phyloP scores from a whole-genome alignment of 2,113 vertebrate species.

The Hippocampus abdominalis region DNA sequence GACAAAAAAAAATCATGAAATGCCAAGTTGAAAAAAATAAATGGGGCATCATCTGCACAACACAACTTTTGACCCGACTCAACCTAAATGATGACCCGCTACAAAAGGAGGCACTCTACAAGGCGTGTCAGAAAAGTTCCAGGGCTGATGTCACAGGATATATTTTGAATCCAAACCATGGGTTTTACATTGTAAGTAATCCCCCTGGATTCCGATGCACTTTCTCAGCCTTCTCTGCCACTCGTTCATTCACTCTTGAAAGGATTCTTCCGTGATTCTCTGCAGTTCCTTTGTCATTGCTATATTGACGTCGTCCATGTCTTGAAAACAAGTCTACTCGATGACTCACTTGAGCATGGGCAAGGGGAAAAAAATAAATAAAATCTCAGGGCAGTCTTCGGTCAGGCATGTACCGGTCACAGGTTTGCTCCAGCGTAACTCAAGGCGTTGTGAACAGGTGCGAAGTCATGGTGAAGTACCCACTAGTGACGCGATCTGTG shows the following conservation, averaged over 20 bases:
- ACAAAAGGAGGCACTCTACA: background rate
- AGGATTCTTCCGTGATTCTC: background rate
- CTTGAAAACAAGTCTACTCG: background rate
- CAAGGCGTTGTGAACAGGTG: background rate
- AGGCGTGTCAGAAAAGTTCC: background rate
- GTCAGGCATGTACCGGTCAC: background rate
- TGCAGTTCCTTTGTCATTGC: background rate
- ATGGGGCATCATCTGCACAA: background rate
- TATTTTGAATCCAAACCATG: background rate
- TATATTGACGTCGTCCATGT: background rate
- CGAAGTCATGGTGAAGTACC: too few relatives aligned
- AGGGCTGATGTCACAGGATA: background rate
- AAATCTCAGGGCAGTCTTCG: background rate
- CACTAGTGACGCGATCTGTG: too few relatives aligned
- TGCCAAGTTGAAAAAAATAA: slow-evolving; percentile 12
- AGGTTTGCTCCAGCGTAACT: background rate
- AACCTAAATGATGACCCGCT: background rate
- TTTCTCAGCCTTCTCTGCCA: background rate
- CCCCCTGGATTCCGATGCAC: background rate
- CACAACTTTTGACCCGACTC: background rate
- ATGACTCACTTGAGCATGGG: background rate
- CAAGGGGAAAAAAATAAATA: background rate
- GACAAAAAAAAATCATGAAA: slow-evolving; percentile 27
- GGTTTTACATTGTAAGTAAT: background rate
- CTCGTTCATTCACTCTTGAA: background rate